These are phyloP conservation scores for Pemphigus obesinymphae DNA, from an alignment of 1,140 invertebrate genomes.

Conservation along the genomic window DNA sequence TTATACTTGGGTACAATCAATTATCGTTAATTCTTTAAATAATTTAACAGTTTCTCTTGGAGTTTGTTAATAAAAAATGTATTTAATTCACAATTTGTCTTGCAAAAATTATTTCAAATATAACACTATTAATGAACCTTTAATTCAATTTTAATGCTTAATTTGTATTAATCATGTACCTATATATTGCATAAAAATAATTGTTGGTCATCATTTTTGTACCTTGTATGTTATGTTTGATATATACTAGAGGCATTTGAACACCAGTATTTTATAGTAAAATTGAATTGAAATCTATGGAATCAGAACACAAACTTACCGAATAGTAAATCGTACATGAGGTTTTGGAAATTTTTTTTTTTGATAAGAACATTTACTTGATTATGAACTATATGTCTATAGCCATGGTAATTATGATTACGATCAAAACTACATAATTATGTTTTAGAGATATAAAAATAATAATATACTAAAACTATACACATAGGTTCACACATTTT, in stretches of 20 bases:
- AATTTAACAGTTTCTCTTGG: neutral
- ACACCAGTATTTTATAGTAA: no score
- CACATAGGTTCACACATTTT: no score
- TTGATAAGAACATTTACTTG: no score
- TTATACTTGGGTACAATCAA: constrained; percentile 4
- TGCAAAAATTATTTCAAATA: neutral
- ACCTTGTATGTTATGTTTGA: neutral
- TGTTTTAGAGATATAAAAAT: no score
- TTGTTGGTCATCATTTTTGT: neutral
- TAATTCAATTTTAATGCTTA: neutral
- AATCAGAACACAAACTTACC: no score
- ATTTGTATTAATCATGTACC: neutral
- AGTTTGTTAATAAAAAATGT: neutral
- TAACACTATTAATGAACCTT: neutral
- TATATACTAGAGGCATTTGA: no score
- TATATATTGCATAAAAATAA: neutral
- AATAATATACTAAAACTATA: no score
- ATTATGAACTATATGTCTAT: no score
- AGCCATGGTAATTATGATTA: no score
- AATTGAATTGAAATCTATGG: no score
- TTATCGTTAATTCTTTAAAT: neutral
- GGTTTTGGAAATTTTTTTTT: no score
- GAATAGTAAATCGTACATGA: neutral
- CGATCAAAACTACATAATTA: no score
- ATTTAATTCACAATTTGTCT: neutral